Evolutionary conservation across 1,140 invertebrate species (phyloP), one percentile per base, ranked within the genome.

Genomic region (Panonychus citri): DNA sequence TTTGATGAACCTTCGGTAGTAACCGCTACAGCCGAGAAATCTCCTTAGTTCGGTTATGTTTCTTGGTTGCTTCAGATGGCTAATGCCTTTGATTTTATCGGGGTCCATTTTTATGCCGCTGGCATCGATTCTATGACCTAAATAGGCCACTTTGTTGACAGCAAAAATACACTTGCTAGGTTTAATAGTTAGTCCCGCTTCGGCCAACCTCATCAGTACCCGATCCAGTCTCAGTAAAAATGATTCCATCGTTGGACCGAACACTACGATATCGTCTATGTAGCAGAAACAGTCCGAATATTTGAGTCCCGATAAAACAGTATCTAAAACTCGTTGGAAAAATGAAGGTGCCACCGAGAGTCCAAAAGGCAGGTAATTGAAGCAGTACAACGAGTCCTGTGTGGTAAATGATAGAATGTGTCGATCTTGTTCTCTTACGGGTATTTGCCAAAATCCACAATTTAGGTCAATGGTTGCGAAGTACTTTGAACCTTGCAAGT

Each of bases 291-390:
- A 15, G 13, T 3, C 12, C 3, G 5, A 7, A 15, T 17, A 21
- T 13, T 21, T n/a, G 3, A n/a, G 15, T 8, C 57, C 60, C 39
- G 53, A 25, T 12, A 75, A 53, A 5, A 69, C 59, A 57, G 66
- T 58, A 42, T 72, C 69, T 24, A 76, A 71, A 19, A 69, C 63
- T 56, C 66, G 40, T 61, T 77, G 71, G 59, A 76, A 77, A 56
- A 73, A 67, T n/a, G 65, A 61, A 21, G 73, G 70, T 0, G 72
- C 70, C 19, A 66, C 66, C 56, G 68, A 66, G 7, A 76, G 66
- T 12, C 71, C 73, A 66, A 73, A 76, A 5, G 64, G 66, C 10
- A 74, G 52, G 43, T 67, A 57, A 54, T 68, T 69, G 61, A 69
- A 67, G 50, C 54, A 15, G 53, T 66, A 73, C 13, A 64, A 63